Conservation (phyloP, 2,888 invertebrate genomes). For the Noctuana brunneofusca region DNA sequence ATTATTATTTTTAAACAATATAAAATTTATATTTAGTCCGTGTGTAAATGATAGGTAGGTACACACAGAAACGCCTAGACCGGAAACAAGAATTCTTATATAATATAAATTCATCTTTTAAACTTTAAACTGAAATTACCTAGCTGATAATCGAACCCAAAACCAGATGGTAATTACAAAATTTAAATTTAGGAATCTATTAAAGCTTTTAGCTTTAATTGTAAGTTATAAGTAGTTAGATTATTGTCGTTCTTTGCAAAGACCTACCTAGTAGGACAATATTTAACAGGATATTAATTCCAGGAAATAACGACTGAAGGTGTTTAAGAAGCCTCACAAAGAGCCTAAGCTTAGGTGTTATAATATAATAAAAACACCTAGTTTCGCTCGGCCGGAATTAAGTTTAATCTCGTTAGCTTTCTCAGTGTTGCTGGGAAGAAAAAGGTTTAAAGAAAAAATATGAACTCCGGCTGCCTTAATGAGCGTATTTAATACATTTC, state of each 20-base stretch:
- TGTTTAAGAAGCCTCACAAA: conserved; percentile 24
- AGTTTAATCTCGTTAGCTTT: conserved; percentile 25
- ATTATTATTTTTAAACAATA: no score
- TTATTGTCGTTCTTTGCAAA: no score
- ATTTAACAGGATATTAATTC: conserved; percentile 6
- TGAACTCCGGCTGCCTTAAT: background rate
- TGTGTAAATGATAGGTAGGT: no score
- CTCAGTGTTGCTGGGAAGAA: conserved; percentile 6
- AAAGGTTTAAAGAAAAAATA: conserved; percentile 6
- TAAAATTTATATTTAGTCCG: no score
- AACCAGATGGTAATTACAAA: no score
- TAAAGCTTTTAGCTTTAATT: no score
- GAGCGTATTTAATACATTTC: background rate
- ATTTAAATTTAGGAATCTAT: background rate
- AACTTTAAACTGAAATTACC: no score
- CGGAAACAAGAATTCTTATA: no score
- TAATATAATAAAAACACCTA: conserved; percentile 29
- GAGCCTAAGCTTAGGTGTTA: conserved; percentile 17
- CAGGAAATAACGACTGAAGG: conserved; percentile 14
- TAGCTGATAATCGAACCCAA: no score
- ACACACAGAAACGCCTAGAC: no score
- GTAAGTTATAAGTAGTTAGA: no score
- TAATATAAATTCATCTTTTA: no score
- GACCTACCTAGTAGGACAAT: background rate
- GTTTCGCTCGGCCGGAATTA: conserved; percentile 16